phyloP scores from a whole-genome alignment of 2,797 vertebrate genomes.

The Graptemys geographica region DNA sequence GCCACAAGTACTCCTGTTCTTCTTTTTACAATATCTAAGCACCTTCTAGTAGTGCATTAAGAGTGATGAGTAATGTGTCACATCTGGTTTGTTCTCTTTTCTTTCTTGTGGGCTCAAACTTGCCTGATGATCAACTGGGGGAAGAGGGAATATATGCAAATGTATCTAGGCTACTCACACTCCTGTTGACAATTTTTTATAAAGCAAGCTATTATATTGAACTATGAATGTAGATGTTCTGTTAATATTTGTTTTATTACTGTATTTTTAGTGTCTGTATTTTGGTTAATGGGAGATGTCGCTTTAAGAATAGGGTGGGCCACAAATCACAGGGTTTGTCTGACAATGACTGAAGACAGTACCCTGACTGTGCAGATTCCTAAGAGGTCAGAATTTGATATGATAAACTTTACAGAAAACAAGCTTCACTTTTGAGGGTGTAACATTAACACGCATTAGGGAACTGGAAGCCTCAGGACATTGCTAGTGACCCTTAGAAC shows the following conservation, averaged over 20 bases:
- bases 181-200: neutral
- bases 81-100: neutral
- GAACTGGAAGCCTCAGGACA: neutral
- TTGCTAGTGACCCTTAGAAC: neutral
- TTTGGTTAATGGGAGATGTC: neutral
- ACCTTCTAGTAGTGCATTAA: neutral
- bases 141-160: neutral
- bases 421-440: neutral
- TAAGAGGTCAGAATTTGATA: neutral
- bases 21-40: neutral
- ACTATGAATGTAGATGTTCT: neutral
- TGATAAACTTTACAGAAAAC: neutral
- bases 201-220: neutral
- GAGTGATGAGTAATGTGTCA: too few species aligned
- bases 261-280: neutral
- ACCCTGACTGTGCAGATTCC: neutral
- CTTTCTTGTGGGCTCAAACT: neutral
- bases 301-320: neutral
- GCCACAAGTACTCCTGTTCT: too few species aligned
- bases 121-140: neutral
- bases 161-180: neutral
- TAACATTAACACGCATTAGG: neutral
- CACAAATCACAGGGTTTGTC: neutral
- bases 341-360: neutral
- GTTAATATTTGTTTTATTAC: neutral